Evolutionary conservation across 2,888 invertebrate genomes (phyloP).

Genomic region (Petrolisthes manimaculis): DNA sequence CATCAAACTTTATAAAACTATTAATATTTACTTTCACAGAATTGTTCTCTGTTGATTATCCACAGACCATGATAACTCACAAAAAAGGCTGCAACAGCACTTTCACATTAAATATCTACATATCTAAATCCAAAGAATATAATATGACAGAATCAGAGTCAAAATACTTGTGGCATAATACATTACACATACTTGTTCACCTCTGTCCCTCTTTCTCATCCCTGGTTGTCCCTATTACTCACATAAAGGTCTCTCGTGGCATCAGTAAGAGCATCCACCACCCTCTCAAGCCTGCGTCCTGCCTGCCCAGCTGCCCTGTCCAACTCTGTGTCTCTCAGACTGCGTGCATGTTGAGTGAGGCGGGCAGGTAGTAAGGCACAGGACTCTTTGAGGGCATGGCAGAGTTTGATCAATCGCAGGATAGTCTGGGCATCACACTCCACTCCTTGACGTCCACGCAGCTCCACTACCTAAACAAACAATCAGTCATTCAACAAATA

Average conservation of each 20-base stretch:
- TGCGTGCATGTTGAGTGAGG: background rate
- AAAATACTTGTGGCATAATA: too few relatives aligned
- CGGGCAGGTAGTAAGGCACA: conserved; percentile 21
- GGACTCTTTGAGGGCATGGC: conserved; percentile 8
- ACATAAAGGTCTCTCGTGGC: conserved; percentile 44
- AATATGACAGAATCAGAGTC: too few relatives aligned
- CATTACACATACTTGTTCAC: too few relatives aligned
- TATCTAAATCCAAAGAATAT: too few relatives aligned
- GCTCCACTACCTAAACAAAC: conserved; percentile 31
- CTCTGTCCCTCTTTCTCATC: too few relatives aligned
- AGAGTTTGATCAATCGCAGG: conserved; percentile 27
- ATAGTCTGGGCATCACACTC: conserved; percentile 41
- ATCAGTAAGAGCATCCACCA: conserved; percentile 37
- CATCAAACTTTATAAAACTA: too few relatives aligned
- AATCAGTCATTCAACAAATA: background rate
- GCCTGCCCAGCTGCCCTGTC: background rate
- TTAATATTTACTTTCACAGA: too few relatives aligned
- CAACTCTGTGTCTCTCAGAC: conserved; percentile 14
- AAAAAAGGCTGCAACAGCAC: too few relatives aligned
- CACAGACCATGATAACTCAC: too few relatives aligned
- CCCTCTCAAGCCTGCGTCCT: conserved; percentile 6
- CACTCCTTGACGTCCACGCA: conserved; percentile 13
- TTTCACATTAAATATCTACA: too few relatives aligned
- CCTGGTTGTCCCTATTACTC: background rate
- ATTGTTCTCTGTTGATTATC: too few relatives aligned